Percentiles rank a stretch among this genome's conserved stretches.
Evolutionary conservation across 2,113 vertebrate species (phyloP).

Genomic region (Urocitellus parryii): DNA sequence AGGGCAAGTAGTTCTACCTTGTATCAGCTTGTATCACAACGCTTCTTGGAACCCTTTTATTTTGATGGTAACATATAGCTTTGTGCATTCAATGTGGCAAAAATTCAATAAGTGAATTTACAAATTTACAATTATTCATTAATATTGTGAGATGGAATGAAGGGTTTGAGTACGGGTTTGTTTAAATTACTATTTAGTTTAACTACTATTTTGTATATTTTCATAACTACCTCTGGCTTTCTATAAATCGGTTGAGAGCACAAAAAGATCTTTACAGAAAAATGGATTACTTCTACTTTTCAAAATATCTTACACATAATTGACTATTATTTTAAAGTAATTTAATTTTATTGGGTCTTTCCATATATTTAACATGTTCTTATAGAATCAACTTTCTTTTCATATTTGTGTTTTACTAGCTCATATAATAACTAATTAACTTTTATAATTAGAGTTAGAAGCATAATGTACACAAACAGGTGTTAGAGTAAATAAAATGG

Average conservation of each 20-base stretch:
- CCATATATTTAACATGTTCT: not conserved
- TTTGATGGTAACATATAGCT: not conserved
- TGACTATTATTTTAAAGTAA: not conserved
- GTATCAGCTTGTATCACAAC: not conserved
- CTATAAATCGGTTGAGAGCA: not conserved
- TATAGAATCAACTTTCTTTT: not conserved
- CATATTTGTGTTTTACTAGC: not conserved
- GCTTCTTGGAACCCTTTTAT: not conserved
- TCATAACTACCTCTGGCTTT: not conserved
- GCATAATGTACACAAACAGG: not conserved
- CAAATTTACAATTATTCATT: not conserved
- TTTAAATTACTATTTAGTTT: not conserved
- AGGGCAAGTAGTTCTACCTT: not conserved
- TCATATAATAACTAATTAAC: not conserved
- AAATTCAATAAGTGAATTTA: not conserved
- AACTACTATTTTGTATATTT: not conserved
- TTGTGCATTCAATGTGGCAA: not conserved
- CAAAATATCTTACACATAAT: not conserved
- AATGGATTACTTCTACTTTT: not conserved
- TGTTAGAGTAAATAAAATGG: not conserved
- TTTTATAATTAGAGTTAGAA: not conserved
- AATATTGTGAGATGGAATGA: not conserved
- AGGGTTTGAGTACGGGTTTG: not conserved
- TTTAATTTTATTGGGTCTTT: not conserved
- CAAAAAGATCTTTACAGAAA: not conserved